Evolutionary conservation across 2,888 invertebrate species (phyloP).

Genomic region (Teinopalpus imperialis): DNA sequence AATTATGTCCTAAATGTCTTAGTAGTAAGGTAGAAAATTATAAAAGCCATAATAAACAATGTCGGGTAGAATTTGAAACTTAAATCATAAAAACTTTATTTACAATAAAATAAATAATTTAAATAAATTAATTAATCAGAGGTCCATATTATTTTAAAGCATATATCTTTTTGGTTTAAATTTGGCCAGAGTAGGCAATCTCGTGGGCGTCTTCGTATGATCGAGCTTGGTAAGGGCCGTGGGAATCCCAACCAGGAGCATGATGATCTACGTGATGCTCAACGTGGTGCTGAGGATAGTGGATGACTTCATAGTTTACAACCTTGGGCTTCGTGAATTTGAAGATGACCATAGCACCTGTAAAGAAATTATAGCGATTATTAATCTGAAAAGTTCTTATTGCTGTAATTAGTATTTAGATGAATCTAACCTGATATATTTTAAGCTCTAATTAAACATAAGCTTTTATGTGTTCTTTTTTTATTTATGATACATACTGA

Average conservation of each 20-base stretch:
- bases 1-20: constrained; percentile 27
- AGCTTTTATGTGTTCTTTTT: too few relatives aligned
- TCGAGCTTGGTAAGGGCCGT: constrained; percentile 84
- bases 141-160: constrained; percentile 63
- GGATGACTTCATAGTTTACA: constrained; percentile 93
- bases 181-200: constrained; percentile 82
- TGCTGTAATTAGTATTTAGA: neutral
- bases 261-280: constrained; percentile 85
- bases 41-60: constrained; percentile 37
- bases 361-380: constrained; percentile 20
- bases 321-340: constrained; percentile 94
- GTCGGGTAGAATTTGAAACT: constrained; percentile 56
- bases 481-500: too few relatives aligned
- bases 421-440: too few relatives aligned
- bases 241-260: constrained; percentile 77
- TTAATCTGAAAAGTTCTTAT: neutral
- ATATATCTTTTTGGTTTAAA: constrained; percentile 47
- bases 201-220: constrained; percentile 80
- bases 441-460: too few relatives aligned
- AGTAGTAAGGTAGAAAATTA: constrained; percentile 30
- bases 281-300: constrained; percentile 88
- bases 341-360: constrained; percentile 90
- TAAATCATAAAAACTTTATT: constrained; percentile 66
- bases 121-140: constrained; percentile 72
- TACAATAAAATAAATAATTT: constrained; percentile 74